Evolutionary conservation across 2,888 invertebrate genomes (phyloP), one percentile per base, ranked within the genome.

Genomic region (Seladonia tumulorum): DNA sequence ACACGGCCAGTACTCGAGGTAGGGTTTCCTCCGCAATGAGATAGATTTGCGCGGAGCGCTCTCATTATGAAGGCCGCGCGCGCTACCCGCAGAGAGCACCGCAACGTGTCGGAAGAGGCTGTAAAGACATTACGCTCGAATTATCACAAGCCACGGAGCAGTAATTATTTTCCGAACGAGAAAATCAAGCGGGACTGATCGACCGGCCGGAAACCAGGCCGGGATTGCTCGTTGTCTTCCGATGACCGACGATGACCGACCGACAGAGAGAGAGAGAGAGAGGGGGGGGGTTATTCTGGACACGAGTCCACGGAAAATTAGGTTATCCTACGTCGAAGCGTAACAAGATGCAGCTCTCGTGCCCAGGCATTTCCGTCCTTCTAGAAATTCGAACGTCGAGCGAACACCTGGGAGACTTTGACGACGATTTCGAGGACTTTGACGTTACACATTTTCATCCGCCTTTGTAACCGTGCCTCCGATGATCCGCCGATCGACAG

Each of bases 121-220:
- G 71, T 78, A 76, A 87, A 87, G 87, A 87, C 81, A 87, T 88
- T 85, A 88, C 82, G 82, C 78, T 76, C 79, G 81, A 88, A 88
- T 87, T 87, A 88, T 85, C 81, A 39, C 83, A 76, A 73, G 75
- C 85, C 76, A 47, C 84, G 74, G 72, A 76, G 63, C 79, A 63
- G 82, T 80, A 79, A 87, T 88, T 80, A 82, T 82, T 82, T 81
- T 82, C 66, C 68, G 60, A 85, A 77, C 75, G 78, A 71, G 80
- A 76, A 84, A 84, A 84, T 53, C 73, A 79, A 39, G 35, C 49
- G 57, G 16, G 53, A n/a, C 22, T 12, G n/a, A 66, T 77, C 47
- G 72, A 39, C 29, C 74, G 5, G 42, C 29, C 73, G 57, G 29
- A 25, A 22, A 35, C n/a, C 22, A n/a, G 60, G 25, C 66, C 10